phyloP scores from a whole-genome alignment of 2,113 vertebrate genomes.

The Corythoichthys intestinalis region DNA sequence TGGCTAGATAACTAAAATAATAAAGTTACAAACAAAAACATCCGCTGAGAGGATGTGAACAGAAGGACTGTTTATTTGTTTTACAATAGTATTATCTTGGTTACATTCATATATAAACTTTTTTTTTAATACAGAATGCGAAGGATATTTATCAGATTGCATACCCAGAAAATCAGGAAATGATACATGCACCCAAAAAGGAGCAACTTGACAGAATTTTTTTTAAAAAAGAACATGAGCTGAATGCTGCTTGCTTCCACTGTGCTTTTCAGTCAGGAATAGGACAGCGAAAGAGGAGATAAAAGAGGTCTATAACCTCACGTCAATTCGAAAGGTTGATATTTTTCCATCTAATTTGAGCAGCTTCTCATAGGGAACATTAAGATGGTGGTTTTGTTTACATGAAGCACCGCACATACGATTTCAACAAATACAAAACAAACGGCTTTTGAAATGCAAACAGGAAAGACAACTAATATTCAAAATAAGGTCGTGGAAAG shows the following conservation, averaged over 20 bases:
- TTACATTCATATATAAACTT: constrained; percentile 72
- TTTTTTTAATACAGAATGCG: constrained; percentile 58
- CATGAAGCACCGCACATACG: constrained; percentile 49
- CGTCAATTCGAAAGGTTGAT: constrained; percentile 14
- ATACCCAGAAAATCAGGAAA: constrained; percentile 55
- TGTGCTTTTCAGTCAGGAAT: constrained; percentile 19
- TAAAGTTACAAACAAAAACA: neutral
- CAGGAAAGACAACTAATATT: constrained; percentile 45
- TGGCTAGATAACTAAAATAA: neutral
- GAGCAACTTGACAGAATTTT: constrained; percentile 58
- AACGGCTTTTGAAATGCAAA: constrained; percentile 41
- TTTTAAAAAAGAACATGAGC: constrained; percentile 45
- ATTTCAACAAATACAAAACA: constrained; percentile 14
- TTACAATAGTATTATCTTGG: constrained; percentile 70
- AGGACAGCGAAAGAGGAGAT: constrained; percentile 8
- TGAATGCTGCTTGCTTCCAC: constrained; percentile 18
- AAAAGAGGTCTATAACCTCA: neutral
- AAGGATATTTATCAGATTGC: constrained; percentile 57
- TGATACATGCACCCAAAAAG: constrained; percentile 56
- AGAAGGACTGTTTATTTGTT: constrained; percentile 68
- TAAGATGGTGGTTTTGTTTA: constrained; percentile 5
- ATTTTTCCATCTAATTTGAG: constrained; percentile 35
- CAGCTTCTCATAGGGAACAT: constrained; percentile 13
- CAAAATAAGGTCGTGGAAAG: constrained; percentile 57
- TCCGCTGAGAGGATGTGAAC: constrained; percentile 23